Base-by-base conservation (phyloP, 2,797 vertebrate genomes). In the Crax fasciolata region DNA sequence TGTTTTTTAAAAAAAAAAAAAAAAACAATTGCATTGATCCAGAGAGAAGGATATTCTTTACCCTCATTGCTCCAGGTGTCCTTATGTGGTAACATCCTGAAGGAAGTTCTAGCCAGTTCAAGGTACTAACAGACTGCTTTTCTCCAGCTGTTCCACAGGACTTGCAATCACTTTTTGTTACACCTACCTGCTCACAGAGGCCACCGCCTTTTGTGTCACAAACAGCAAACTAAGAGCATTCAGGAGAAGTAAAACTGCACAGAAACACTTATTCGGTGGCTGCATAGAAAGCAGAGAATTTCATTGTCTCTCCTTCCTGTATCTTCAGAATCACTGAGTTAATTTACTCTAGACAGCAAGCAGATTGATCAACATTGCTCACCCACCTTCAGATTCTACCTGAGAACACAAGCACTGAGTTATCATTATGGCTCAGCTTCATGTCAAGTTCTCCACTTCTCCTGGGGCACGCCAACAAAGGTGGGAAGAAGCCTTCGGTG, bases 171-270 rank as follows among this genome's bases (percentile, higher is more conserved):
- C 21, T 66, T 95, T 52, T 61, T 6, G 0, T 65, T 58, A 82
- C 13, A 78, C 3, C 4, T 24, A 18, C 11, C 20, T n/a, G 39
- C 14, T 17, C 32, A 25, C 6, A 6, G n/a, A 6, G 5, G 11
- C 39, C n/a, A 61, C 16, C 11, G 48, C 5, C 11, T 72, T 43
- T 72, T 43, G 59, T 10, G 32, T 30, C 51, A 72, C 18, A 66
- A 52, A 0, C 52, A 27, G 67, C 12, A 65, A 85, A 78, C 12
- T 3, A 83, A 49, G 28, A 44, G 77, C 0, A 0, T 28, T 77
- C 21, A 9, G 5, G 4, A 70, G 73, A 71, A 35, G 8, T 19
- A 51, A 43, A 72, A 66, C 20, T 68, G 39, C 1, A 1, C 6
- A 17, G 30, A 89, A 83, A 19, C 21, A 12, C 27, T 67, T 80